Evolutionary conservation across 2,113 vertebrate genomes (phyloP).

Genomic region (Oreochromis aureus): DNA sequence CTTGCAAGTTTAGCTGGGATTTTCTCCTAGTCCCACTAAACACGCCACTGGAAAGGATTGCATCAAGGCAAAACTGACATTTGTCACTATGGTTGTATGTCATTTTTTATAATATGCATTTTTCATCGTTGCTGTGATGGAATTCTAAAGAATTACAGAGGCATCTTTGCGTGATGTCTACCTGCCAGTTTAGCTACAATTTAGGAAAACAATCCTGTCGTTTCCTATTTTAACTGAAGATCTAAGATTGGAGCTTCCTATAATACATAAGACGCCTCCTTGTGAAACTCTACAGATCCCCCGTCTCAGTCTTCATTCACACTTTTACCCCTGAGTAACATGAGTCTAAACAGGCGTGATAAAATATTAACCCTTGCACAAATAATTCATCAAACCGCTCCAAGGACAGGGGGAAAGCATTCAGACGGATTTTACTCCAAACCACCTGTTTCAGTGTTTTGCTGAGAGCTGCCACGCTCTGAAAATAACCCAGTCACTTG

Average conservation of each 20-base stretch:
- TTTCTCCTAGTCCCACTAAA: background rate
- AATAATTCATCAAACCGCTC: constrained; percentile 54
- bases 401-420: background rate
- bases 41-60: background rate
- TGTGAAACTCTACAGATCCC: background rate
- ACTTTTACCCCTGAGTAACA: constrained; percentile 20
- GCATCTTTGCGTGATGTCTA: fast-evolving
- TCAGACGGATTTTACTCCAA: background rate
- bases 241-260: background rate
- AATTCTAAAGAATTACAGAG: background rate
- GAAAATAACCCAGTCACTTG: background rate
- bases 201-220: background rate
- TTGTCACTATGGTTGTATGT: background rate
- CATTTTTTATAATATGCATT: background rate
- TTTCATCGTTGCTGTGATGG: background rate
- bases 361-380: constrained; percentile 50
- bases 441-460: background rate
- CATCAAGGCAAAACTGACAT: background rate
- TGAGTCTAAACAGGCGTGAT: constrained; percentile 32
- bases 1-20: background rate
- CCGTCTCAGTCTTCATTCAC: background rate
- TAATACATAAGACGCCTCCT: background rate
- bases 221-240: background rate
- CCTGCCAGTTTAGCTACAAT: background rate
- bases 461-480: background rate